These are phyloP conservation scores for Sinocyclocheilus maitianheensis DNA, from an alignment of 2,113 vertebrate species.

Conservation along the genomic window DNA sequence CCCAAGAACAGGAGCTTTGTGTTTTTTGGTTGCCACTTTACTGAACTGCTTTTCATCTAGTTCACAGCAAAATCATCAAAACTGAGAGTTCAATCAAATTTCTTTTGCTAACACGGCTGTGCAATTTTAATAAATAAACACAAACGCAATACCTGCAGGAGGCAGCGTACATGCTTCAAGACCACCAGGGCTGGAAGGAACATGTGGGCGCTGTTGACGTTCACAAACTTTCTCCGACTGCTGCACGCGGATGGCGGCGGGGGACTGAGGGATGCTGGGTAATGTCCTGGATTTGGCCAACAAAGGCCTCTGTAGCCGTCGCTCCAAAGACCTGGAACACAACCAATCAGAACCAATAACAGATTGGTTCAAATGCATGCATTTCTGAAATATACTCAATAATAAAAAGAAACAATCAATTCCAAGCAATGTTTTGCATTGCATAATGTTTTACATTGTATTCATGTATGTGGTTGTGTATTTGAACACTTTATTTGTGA, in stretches of 20 bases:
- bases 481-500: not conserved
- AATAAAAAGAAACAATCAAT: not conserved
- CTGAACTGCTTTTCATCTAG: not conserved
- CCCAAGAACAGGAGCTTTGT: not conserved
- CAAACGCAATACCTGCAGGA: slow-evolving; percentile 76
- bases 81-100: not conserved
- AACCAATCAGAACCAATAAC: slow-evolving; percentile 50
- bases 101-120: too few species aligned
- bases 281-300: slow-evolving; percentile 86
- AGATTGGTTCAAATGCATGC: not conserved
- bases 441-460: not conserved
- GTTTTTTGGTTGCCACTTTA: not conserved
- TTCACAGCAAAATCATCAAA: not conserved
- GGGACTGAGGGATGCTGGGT: slow-evolving; percentile 91
- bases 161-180: slow-evolving; percentile 83
- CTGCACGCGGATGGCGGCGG: slow-evolving; percentile 78
- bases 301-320: slow-evolving; percentile 82
- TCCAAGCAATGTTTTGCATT: not conserved
- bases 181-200: slow-evolving; percentile 51
- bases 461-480: not conserved
- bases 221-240: slow-evolving; percentile 68
- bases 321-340: slow-evolving; percentile 82
- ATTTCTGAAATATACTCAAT: not conserved
- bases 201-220: slow-evolving; percentile 74
- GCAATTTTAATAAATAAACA: not conserved